Evolutionary conservation across 2,797 vertebrate species (phyloP).

Genomic region (Enteromius fasciolatus): DNA sequence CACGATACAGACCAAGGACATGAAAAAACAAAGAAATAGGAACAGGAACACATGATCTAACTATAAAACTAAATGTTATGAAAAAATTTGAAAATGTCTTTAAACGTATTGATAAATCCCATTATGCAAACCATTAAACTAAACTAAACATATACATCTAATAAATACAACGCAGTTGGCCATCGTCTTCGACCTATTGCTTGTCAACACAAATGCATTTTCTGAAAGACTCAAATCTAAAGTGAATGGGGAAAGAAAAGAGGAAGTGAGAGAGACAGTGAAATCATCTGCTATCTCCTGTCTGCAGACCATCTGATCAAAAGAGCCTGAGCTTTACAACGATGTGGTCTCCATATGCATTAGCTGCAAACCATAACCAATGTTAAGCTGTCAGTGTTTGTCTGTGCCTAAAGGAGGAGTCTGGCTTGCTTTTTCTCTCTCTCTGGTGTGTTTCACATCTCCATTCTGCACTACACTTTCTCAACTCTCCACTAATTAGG

Average conservation of each 20-base stretch:
- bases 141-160: background rate
- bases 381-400: slow-evolving; percentile 42
- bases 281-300: slow-evolving; percentile 42
- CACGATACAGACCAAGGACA: background rate
- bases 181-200: background rate
- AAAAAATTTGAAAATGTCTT: background rate
- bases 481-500: slow-evolving; percentile 52
- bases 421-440: slow-evolving; percentile 23
- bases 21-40: background rate
- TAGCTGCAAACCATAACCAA: slow-evolving; percentile 50
- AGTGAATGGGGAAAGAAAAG: slow-evolving; percentile 29
- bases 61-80: background rate
- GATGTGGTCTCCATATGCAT: slow-evolving; percentile 54
- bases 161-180: background rate
- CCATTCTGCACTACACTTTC: slow-evolving; percentile 13
- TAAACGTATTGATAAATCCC: background rate
- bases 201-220: background rate
- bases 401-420: slow-evolving; percentile 6
- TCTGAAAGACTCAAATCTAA: slow-evolving; percentile 17
- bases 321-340: slow-evolving; percentile 10
- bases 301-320: slow-evolving; percentile 51
- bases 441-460: slow-evolving; percentile 30
- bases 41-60: background rate
- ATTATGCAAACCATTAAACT: background rate
- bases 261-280: slow-evolving; percentile 53